Conservation (phyloP, 2,797 vertebrate species). For the Chromobotia macracanthus region DNA sequence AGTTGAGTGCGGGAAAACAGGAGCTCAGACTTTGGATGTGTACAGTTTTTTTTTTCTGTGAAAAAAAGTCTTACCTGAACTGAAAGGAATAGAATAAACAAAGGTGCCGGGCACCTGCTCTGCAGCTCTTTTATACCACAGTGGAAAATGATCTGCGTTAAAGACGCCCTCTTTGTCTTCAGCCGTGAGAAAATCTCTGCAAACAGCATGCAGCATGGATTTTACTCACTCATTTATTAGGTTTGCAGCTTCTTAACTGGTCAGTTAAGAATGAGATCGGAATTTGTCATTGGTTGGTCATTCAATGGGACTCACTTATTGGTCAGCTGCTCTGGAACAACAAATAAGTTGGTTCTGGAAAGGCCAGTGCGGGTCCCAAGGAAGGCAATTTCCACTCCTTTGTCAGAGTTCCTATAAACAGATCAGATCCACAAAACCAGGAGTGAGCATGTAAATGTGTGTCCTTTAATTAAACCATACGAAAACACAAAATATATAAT, state of each 20-base stretch:
- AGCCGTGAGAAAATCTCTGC: constrained; percentile 93
- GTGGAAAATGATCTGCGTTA: constrained; percentile 97
- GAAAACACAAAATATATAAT: background rate
- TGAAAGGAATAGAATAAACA: constrained; percentile 94
- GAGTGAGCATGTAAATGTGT: background rate
- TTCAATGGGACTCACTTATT: constrained; percentile 85
- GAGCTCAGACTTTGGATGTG: background rate
- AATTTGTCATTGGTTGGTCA: constrained; percentile 5
- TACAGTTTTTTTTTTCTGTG: constrained; percentile 2
- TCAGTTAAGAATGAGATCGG: background rate
- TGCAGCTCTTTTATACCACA: constrained; percentile 97
- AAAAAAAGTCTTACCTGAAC: constrained; percentile 89
- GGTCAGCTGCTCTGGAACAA: constrained; percentile 90
- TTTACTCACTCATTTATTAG: background rate
- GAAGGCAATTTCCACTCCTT: constrained; percentile 95
- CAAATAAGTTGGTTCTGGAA: constrained; percentile 93
- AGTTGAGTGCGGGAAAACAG: background rate
- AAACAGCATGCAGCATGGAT: constrained; percentile 56
- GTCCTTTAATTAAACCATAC: too few species aligned
- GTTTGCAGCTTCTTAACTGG: background rate
- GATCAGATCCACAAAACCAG: background rate
- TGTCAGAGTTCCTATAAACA: constrained; percentile 90
- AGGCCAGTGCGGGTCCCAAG: constrained; percentile 93
- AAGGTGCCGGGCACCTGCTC: constrained; percentile 96
- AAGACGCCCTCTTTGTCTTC: constrained; percentile 97